Percentiles rank a stretch among this genome's conserved stretches.
These are phyloP conservation scores for Diprion similis DNA, from an alignment of 1,140 invertebrate species.

Conservation along the genomic window DNA sequence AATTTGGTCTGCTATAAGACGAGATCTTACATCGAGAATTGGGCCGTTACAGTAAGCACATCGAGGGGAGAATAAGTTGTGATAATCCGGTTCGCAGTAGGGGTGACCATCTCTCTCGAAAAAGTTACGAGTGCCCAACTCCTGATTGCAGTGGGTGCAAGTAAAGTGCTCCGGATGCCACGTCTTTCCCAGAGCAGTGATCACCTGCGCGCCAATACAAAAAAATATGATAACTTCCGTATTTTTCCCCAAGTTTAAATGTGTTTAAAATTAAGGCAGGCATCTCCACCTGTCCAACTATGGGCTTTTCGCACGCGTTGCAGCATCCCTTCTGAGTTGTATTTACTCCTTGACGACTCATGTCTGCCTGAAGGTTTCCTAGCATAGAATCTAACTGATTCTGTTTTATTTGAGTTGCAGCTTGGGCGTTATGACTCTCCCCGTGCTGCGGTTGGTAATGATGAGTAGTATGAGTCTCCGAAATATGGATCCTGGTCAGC, in stretches of 20 bases:
- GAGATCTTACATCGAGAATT: conserved; percentile 88
- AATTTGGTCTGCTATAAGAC: not conserved
- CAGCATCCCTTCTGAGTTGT: conserved; percentile 98
- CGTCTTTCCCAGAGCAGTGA: conserved; percentile 96
- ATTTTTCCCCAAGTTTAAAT: not conserved
- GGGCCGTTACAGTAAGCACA: conserved; percentile 99
- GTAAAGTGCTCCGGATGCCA: conserved; percentile 99
- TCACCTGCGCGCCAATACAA: conserved; percentile 67
- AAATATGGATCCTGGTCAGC: conserved; percentile 53
- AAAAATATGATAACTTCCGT: conserved; percentile 12
- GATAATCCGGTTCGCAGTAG: conserved; percentile 98
- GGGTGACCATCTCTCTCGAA: conserved; percentile 96
- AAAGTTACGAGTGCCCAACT: conserved; percentile 97
- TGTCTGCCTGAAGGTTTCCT: conserved; percentile 90
- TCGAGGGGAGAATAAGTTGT: conserved; percentile 96
- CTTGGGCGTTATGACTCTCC: conserved; percentile 46
- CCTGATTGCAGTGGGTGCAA: conserved; percentile 95
- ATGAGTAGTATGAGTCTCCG: conserved; percentile 58
- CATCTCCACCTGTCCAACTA: conserved; percentile 89
- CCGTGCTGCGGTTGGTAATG: conserved; percentile 59
- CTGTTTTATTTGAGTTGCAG: conserved; percentile 51
- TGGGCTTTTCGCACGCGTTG: conserved; percentile 96
- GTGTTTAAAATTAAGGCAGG: not conserved
- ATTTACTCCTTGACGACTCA: conserved; percentile 96
- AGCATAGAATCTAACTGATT: conserved; percentile 93